Evolutionary conservation across 2,113 vertebrate genomes (phyloP).

Genomic region (Burhinus bistriatus): DNA sequence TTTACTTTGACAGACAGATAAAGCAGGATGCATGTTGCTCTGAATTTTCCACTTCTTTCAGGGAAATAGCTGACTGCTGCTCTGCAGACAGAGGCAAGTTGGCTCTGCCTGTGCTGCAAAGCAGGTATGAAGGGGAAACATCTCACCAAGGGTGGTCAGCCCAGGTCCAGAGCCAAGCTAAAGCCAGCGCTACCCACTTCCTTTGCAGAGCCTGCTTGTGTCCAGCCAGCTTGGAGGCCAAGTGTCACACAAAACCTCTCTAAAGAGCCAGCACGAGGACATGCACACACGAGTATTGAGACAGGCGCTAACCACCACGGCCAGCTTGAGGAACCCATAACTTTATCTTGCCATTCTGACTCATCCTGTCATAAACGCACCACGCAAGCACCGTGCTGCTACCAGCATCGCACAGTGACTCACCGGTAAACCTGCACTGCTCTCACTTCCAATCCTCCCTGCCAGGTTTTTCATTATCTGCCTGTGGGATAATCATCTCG

Average conservation of each 20-base stretch:
- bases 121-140: not conserved
- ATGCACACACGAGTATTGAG: fast-evolving
- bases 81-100: not conserved
- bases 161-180: not conserved
- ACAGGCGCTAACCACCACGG: not conserved
- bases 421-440: not conserved
- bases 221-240: not conserved
- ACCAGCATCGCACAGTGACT: not conserved
- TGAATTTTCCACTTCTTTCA: not conserved
- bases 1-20: not conserved
- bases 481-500: not conserved
- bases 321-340: not conserved
- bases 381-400: not conserved
- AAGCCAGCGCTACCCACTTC: not conserved
- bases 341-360: not conserved
- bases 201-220: not conserved
- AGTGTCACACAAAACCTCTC: not conserved
- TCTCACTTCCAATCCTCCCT: not conserved
- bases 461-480: not conserved
- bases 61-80: not conserved
- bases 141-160: not conserved
- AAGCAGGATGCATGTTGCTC: not conserved
- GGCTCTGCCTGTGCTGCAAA: not conserved
- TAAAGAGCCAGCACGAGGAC: not conserved
- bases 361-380: not conserved